A percentile compares a stretch with the other conserved stretches of the same genome.
Conservation (phyloP, 2,888 invertebrate genomes). For the Volucella zonaria region DNA sequence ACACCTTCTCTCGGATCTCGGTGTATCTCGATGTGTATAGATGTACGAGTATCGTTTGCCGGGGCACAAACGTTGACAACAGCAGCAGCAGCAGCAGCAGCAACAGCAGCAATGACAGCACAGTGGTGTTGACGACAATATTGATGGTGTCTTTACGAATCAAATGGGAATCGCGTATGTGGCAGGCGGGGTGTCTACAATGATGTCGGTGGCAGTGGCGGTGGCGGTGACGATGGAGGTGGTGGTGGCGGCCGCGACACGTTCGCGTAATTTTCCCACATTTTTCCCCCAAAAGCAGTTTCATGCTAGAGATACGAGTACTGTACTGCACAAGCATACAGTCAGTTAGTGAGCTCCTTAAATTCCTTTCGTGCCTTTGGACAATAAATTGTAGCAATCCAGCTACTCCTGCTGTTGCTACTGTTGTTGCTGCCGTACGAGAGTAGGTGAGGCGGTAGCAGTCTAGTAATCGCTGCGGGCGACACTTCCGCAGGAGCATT, state of each 20-base stretch:
- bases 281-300: slow-evolving; percentile 51
- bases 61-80: no score
- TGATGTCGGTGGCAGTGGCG: slow-evolving; percentile 29
- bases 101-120: slow-evolving; percentile 37
- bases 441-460: neutral
- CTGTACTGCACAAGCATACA: neutral
- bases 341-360: slow-evolving; percentile 36
- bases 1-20: slow-evolving; percentile 62
- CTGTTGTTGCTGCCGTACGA: no score
- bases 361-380: slow-evolving; percentile 67
- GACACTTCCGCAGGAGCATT: slow-evolving; percentile 71
- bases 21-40: slow-evolving; percentile 25
- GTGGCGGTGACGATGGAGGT: neutral
- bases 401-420: no score
- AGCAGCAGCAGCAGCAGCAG: slow-evolving; percentile 6
- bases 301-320: slow-evolving; percentile 1
- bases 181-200: slow-evolving; percentile 21
- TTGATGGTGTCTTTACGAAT: slow-evolving; percentile 71
- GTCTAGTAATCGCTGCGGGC: slow-evolving; percentile 35
- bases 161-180: slow-evolving; percentile 57
- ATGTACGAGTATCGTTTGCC: no score
- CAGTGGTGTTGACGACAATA: slow-evolving; percentile 69
- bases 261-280: slow-evolving; percentile 66
- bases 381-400: slow-evolving; percentile 55
- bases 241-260: slow-evolving; percentile 33